These are phyloP conservation scores for Corythoichthys haematopterus DNA, from an alignment of 2,113 vertebrate species.

Conservation along the genomic window DNA sequence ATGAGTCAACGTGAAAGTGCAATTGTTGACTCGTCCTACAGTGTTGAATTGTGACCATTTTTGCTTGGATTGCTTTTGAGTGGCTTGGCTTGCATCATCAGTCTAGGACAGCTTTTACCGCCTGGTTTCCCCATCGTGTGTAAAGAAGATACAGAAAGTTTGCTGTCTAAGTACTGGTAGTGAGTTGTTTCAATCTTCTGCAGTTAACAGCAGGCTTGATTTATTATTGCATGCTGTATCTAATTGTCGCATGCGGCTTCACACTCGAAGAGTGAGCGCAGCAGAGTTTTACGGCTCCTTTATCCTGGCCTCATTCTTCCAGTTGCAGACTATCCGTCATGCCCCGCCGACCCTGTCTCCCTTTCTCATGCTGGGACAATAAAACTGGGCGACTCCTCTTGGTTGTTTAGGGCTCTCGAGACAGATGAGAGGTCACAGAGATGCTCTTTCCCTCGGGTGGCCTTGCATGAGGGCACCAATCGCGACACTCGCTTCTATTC, in stretches of 20 bases:
- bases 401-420: slow-evolving; percentile 47
- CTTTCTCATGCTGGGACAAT: slow-evolving; percentile 63
- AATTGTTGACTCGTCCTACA: slow-evolving; percentile 22
- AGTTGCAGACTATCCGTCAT: slow-evolving; percentile 64
- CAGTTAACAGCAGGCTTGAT: slow-evolving; percentile 13
- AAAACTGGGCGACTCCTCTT: slow-evolving; percentile 53
- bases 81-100: slow-evolving; percentile 44
- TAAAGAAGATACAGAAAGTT: slow-evolving; percentile 4
- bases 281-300: slow-evolving; percentile 46
- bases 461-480: slow-evolving; percentile 7
- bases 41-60: slow-evolving; percentile 33
- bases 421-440: slow-evolving; percentile 52
- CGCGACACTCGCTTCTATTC: background rate
- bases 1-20: slow-evolving; percentile 38
- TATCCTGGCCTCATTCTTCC: slow-evolving; percentile 45
- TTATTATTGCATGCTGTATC: background rate
- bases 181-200: slow-evolving; percentile 43
- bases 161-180: slow-evolving; percentile 19
- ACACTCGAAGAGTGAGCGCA: slow-evolving; percentile 8
- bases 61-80: slow-evolving; percentile 37
- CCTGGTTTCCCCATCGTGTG: slow-evolving; percentile 11
- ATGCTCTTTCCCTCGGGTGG: slow-evolving; percentile 16
- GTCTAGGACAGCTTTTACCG: slow-evolving; percentile 19
- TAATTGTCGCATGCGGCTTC: background rate
- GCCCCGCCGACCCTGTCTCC: slow-evolving; percentile 38